Percentiles rank a stretch among this genome's conserved stretches.
Evolutionary conservation across 1,140 invertebrate genomes (phyloP).

Genomic region (Drosophila nannoptera): DNA sequence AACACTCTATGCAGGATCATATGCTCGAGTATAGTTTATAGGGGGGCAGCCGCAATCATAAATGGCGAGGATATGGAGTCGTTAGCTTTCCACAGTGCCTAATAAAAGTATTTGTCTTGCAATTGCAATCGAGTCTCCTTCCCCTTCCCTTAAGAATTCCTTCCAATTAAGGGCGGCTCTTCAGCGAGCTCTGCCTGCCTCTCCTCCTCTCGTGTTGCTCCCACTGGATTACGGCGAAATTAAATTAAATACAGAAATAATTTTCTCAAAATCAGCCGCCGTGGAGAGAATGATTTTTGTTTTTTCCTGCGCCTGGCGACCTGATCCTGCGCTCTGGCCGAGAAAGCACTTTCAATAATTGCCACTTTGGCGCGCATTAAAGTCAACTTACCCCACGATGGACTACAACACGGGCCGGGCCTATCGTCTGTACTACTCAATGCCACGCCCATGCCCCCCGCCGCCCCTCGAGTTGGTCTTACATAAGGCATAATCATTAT

Average conservation of each 20-base stretch:
- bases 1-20: no score
- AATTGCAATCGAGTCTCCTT: no score
- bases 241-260: constrained; percentile 75
- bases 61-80: no score
- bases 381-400: constrained; percentile 73
- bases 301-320: constrained; percentile 21
- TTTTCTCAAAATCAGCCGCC: constrained; percentile 61
- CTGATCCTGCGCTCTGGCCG: constrained; percentile 5
- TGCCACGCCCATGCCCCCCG: neutral
- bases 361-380: constrained; percentile 75
- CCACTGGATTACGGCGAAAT: constrained; percentile 47
- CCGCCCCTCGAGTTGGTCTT: neutral
- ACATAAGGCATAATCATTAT: constrained; percentile 74
- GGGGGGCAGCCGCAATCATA: no score
- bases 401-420: constrained; percentile 57
- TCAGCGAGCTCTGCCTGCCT: neutral
- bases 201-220: neutral
- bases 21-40: no score
- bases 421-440: constrained; percentile 14
- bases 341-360: constrained; percentile 73
- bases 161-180: constrained; percentile 7
- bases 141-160: neutral
- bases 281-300: constrained; percentile 54
- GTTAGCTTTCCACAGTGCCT: no score
- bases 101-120: no score